Conservation (phyloP, 2,113 vertebrate genomes). For the Gasterosteus nipponicus region DNA sequence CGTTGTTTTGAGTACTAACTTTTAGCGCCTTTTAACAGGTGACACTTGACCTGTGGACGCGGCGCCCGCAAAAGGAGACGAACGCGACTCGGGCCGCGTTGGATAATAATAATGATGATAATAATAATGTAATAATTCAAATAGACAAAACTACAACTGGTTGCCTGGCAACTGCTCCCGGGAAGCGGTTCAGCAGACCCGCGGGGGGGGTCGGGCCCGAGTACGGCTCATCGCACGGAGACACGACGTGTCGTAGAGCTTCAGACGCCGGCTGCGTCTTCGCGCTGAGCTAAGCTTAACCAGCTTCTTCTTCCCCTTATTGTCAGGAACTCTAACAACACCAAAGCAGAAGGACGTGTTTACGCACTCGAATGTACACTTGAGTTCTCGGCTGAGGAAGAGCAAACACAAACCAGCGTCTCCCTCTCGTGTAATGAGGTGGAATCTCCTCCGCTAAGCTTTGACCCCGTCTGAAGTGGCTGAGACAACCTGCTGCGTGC, state of each 20-base stretch:
- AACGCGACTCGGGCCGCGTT: not conserved
- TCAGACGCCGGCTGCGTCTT: too few relatives aligned
- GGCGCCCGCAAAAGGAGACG: not conserved
- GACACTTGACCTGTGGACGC: not conserved
- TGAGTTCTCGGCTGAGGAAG: not conserved
- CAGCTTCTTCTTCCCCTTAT: not conserved
- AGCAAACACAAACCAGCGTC: not conserved
- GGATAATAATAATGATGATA: too few relatives aligned
- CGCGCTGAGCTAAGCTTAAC: too few relatives aligned
- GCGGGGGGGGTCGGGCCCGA: too few relatives aligned
- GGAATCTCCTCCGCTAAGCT: conserved; percentile 2
- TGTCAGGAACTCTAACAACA: not conserved
- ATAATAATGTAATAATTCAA: too few relatives aligned
- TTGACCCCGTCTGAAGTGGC: not conserved
- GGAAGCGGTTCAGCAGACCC: not conserved
- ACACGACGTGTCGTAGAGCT: too few relatives aligned
- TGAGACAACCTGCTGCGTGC: conserved; percentile 3
- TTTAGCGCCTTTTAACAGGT: not conserved
- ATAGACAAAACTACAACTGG: not conserved
- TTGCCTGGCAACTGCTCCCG: conserved; percentile 8
- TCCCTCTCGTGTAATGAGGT: not conserved
- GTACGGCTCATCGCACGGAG: too few relatives aligned
- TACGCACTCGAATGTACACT: not conserved
- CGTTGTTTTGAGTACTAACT: not conserved
- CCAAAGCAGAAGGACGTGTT: not conserved